Percentiles rank a stretch among this genome's conserved stretches.
Conservation (phyloP, 2,113 vertebrate genomes). For the Etheostoma spectabile region DNA sequence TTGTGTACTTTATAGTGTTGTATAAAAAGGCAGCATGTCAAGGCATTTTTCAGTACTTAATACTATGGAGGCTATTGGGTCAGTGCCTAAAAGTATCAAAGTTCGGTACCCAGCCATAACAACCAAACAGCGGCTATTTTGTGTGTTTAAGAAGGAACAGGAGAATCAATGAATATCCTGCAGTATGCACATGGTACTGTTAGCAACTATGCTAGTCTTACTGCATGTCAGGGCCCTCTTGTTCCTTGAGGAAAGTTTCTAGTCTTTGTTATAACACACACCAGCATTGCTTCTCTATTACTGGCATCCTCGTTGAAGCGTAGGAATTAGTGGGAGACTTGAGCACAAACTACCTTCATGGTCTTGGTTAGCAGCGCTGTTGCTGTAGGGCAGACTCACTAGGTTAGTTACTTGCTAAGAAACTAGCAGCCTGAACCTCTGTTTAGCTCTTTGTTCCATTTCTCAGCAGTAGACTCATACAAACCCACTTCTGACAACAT, state of each 20-base stretch:
- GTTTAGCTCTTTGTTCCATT: background rate
- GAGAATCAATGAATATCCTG: background rate
- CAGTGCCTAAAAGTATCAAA: too few relatives aligned
- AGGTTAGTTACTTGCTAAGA: background rate
- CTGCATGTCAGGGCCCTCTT: background rate
- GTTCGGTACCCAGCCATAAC: too few relatives aligned
- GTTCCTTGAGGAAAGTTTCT: background rate
- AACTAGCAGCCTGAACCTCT: background rate
- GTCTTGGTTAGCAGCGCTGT: background rate
- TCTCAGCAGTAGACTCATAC: background rate
- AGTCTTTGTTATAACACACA: background rate
- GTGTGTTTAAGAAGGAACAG: background rate
- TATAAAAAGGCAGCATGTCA: conserved; percentile 1
- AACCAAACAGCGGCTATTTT: background rate
- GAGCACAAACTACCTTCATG: background rate
- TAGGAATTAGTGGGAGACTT: background rate
- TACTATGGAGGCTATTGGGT: too few relatives aligned
- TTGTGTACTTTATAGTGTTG: background rate
- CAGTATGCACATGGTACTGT: background rate
- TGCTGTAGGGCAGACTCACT: background rate
- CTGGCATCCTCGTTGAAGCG: background rate
- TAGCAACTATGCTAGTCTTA: too few relatives aligned
- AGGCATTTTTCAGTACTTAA: too few relatives aligned
- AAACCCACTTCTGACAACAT: background rate
- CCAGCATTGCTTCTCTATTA: background rate